Evolutionary conservation across 2,888 invertebrate genomes (phyloP), one percentile per base, ranked within the genome.

Genomic region (Rotaria macrura): DNA sequence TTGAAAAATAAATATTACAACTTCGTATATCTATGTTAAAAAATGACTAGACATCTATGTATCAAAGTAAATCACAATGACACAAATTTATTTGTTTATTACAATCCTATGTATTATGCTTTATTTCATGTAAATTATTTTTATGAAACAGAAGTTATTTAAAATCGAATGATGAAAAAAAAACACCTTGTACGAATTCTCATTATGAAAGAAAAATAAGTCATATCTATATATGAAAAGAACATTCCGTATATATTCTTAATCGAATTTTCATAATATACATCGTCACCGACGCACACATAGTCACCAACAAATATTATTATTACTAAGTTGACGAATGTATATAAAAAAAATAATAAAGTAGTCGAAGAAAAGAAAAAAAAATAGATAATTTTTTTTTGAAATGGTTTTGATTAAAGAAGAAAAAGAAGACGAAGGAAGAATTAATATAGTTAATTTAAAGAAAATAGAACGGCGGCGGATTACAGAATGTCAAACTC

Each of bases 271-370:
- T 65, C 65, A 34, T 65, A 65, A 65, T 65, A 65, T 65, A 65
- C 65, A 65, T 65, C 65, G 65, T 65, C 65, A 65, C 65, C 65
- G 65, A 65, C 65, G 65, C 65, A 65, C 65, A 65, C 65, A 65
- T 65, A 65, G 34, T 34, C 65, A 65, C 65, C 65, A 34, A 65
- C 65, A 65, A 65, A 34, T 29, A 65, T 65, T 65, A 65, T 14
- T 34, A 65, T 65, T 65, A 65, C 65, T 65, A 65, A 34, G 65
- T 65, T 34, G 65, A 65, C 65, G 65, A 65, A 65, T 65, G 65
- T 65, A 65, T 65, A 65, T 65, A 65, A 34, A 65, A 29, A 29
- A 14, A 38, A 65, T n/a, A 25, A 7, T 65, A 34, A 65, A 65
- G 65, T 9, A 34, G 4, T 65, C 34, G 65, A 20, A 34, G 34